Evolutionary conservation across 2,888 invertebrate genomes (phyloP), one percentile per base, ranked within the genome.

Genomic region (Drosophila helvetica): DNA sequence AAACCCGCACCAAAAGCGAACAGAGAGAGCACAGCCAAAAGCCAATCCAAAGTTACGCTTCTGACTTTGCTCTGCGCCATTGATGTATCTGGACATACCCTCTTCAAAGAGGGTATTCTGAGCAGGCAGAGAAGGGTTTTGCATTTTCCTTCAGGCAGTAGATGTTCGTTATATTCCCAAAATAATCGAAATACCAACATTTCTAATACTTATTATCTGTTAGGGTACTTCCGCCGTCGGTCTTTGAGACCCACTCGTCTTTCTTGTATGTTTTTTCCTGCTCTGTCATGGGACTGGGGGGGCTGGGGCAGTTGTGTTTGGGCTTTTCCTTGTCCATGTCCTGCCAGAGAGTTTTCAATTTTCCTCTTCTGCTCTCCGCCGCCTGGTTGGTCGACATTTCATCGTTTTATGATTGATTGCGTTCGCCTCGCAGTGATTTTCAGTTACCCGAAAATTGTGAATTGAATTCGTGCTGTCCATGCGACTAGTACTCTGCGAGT

Each of bases 321-420:
- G 17, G 30, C 62, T 15, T 71, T 71, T 70, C 71, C 71, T 66
- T 67, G 43, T 46, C 68, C 68, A 70, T 53, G 70, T 70, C 68
- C 68, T 67, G 69, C 38, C 54, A 42, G 75, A 67, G 61, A 48
- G 57, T 75, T 75, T 68, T 75, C 75, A 67, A 72, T 75, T 75
- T 71, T 45, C 50, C 50, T 33, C 17, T 10, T 12, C 33, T 46
- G 17, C 53, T 18, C 38, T 22, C 17, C 27, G 19, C 66, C 68
- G 48, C 56, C 47, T 52, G 63, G 33, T 60, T 60, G 64, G 68
- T 73, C 75, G 85, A 86, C 75, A 68, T 86, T 83, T 86, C 89
- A 86, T 80, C 88, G 75, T 78, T 89, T 78, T 85, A 89, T 86
- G 90, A 86, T 89, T 89, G 89, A 86, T 86, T 89, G 90, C 89